Percentiles rank a stretch among this genome's conserved stretches.
These are phyloP conservation scores for Leptocoma aspasia DNA, from an alignment of 2,113 vertebrate genomes.

Conservation along the genomic window DNA sequence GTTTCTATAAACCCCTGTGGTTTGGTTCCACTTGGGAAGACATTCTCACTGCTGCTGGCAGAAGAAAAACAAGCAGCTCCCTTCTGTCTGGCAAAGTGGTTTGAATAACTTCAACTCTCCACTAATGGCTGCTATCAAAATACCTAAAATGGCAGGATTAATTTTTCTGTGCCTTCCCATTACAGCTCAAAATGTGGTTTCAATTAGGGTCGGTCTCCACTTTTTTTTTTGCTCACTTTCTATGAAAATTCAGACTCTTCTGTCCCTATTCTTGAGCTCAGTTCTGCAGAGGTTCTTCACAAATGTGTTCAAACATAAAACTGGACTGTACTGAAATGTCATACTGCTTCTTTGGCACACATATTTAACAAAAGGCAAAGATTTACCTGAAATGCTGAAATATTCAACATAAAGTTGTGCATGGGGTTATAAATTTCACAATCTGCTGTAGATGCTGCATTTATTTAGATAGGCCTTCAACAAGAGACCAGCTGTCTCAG, in stretches of 20 bases:
- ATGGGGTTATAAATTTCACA: background rate
- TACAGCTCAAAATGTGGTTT: background rate
- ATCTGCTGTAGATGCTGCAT: background rate
- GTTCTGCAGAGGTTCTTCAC: background rate
- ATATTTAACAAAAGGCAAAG: background rate
- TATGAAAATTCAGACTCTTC: background rate
- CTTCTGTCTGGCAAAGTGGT: background rate
- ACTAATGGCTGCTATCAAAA: slow-evolving; percentile 38
- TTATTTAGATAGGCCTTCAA: background rate
- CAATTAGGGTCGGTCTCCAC: background rate
- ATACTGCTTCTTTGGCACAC: background rate
- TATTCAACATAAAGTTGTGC: background rate
- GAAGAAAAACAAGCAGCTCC: slow-evolving; percentile 1
- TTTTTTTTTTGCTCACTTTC: background rate
- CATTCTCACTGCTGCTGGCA: background rate
- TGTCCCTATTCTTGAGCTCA: background rate
- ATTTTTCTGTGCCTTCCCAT: background rate
- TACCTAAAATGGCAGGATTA: background rate
- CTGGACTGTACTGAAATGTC: background rate
- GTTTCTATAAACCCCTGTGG: background rate
- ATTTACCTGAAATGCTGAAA: background rate
- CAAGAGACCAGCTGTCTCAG: slow-evolving; percentile 42
- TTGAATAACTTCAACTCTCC: background rate
- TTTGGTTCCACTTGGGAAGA: background rate
- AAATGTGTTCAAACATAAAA: background rate